Base-by-base conservation (phyloP, 2,113 vertebrate species). In the Oryzias javanicus region DNA sequence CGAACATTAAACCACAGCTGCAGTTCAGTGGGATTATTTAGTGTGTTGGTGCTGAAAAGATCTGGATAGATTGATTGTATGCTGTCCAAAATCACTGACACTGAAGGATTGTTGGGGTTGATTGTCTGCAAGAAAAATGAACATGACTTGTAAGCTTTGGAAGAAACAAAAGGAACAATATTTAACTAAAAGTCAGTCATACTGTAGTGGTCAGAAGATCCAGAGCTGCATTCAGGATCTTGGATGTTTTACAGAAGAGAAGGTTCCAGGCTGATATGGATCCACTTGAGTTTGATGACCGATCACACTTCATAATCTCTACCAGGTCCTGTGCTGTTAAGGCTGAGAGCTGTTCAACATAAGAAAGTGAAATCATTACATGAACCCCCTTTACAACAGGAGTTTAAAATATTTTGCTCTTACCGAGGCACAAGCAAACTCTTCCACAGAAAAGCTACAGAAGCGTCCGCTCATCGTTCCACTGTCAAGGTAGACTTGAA, bases 401-500 rank as follows among this genome's bases (percentile, higher is more conserved):
- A 7, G 6, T n/a, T n/a, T n/a, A n/a, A 18, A 46, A 6, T 6
- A 7, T 18, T 46, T 6, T 16, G 42, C 6, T 46, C 64, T 65
- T 78, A 91, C 90, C 12, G 80, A 62, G 12, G 82, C 76, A 64
- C 91, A 92, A 2, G 91, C 84, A 0, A 88, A 74, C 41, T 91
- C 51, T 58, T 85, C 47, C 1, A 89, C 2, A 12, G 60, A 16
- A 54, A 86, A 90, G 46, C 66, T 49, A 50, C 91, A 92, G 18
- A 80, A n/a, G 14, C 2, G 41, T 18, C 72, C 47, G 0, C 16
- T 20, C 4, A 72, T 46, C n/a, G 27, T n/a, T 12, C 68, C 41
- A 0, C 20, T 62, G 55, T 71, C 19, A 3, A 91, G 71, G 14
- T 27, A 15, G 19, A 42, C 47, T 66, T 85, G 65, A 0, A 86